Evolutionary conservation across 2,888 invertebrate genomes (phyloP).

Genomic region (Chirona hameri): DNA sequence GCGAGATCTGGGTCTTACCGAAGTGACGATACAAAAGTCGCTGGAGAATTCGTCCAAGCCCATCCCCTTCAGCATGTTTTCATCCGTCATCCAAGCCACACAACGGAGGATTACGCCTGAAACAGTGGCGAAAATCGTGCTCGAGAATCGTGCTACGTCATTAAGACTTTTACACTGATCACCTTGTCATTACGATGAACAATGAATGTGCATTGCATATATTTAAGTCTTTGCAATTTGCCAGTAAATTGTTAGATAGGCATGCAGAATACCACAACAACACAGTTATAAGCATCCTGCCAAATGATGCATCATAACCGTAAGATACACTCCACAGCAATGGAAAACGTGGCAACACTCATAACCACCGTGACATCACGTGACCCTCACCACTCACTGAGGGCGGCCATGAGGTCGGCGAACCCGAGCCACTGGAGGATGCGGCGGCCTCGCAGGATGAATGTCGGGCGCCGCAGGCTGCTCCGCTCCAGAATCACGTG

Average conservation of each 20-base stretch:
- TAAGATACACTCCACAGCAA: no score
- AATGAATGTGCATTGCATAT: no score
- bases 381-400: constrained; percentile 55
- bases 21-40: constrained; percentile 66
- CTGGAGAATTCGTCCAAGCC: constrained; percentile 61
- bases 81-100: constrained; percentile 63
- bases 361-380: no score
- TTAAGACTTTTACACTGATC: no score
- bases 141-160: constrained; percentile 26
- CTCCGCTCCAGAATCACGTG: constrained; percentile 27
- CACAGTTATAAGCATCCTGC: no score
- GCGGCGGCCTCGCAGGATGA: constrained; percentile 58
- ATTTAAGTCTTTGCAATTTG: no score
- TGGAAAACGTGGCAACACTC: no score
- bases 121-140: constrained; percentile 36
- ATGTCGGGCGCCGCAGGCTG: constrained; percentile 22
- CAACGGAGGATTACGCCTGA: constrained; percentile 67
- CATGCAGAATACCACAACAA: no score
- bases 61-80: constrained; percentile 63
- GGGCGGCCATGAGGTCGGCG: constrained; percentile 71
- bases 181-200: no score
- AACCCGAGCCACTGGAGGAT: constrained; percentile 75
- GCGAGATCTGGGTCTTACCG: no score
- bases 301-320: no score
- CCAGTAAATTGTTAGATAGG: no score